These are phyloP conservation scores for Antheraea assamensis DNA, from an alignment of 2,888 invertebrate genomes.

Conservation along the genomic window DNA sequence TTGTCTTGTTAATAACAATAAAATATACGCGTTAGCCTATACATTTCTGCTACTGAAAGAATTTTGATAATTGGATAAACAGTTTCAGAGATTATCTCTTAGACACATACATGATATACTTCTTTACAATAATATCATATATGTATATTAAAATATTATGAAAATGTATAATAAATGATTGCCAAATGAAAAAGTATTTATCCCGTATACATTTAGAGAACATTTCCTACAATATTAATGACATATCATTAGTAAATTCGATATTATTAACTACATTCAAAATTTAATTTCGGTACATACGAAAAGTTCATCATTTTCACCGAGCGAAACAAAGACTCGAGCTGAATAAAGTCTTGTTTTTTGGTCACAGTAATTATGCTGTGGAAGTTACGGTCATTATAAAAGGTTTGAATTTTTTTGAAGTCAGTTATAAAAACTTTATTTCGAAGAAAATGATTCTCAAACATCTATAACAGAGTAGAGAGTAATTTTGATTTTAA, in stretches of 20 bases:
- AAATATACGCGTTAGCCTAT: too few species aligned
- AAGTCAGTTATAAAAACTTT: constrained; percentile 1
- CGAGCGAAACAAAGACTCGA: not conserved
- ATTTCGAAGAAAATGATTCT: constrained; percentile 9
- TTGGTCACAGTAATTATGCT: not conserved
- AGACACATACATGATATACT: not conserved
- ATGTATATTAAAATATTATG: too few species aligned
- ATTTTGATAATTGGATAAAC: too few species aligned
- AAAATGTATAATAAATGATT: not conserved
- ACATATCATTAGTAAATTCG: not conserved
- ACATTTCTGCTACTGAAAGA: too few species aligned
- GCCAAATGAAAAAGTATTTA: not conserved
- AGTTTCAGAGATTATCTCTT: too few species aligned
- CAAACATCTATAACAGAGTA: not conserved
- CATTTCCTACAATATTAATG: not conserved
- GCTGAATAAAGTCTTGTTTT: not conserved
- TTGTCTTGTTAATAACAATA: too few species aligned
- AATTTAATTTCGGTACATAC: not conserved
- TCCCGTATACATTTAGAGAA: not conserved
- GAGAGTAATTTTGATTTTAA: not conserved
- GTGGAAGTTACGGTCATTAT: constrained; percentile 13
- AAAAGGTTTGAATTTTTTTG: constrained; percentile 15
- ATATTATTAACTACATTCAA: not conserved
- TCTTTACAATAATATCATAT: not conserved
- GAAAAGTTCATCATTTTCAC: not conserved